Evolutionary conservation across 2,113 vertebrate species (phyloP).

Genomic region (Pipa parva): DNA sequence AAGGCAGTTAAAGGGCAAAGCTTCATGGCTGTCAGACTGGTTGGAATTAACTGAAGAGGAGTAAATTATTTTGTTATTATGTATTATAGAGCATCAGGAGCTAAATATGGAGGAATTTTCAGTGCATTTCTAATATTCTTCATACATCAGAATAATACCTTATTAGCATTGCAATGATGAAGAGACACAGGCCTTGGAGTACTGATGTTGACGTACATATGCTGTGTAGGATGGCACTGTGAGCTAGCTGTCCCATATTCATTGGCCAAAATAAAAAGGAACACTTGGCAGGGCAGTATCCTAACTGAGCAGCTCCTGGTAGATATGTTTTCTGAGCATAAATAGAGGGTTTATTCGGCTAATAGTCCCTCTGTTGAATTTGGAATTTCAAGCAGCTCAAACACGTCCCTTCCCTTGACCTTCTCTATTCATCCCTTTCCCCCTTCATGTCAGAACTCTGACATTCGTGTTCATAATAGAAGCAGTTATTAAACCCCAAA

Average conservation of each 20-base stretch:
- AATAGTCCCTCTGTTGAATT: conserved; percentile 22
- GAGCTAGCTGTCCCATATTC: conserved; percentile 9
- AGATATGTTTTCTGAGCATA: not conserved
- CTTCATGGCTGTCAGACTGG: not conserved
- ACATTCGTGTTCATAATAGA: conserved; percentile 1
- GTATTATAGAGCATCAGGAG: not conserved
- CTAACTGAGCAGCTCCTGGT: conserved; percentile 8
- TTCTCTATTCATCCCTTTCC: conserved; percentile 5
- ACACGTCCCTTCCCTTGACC: conserved; percentile 22
- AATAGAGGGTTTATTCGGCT: conserved; percentile 23
- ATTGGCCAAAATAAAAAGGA: not conserved
- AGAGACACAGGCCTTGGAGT: not conserved
- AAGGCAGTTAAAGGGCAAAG: too few species aligned
- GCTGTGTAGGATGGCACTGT: not conserved
- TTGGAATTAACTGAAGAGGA: not conserved
- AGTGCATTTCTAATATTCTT: conserved; percentile 2
- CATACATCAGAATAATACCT: conserved; percentile 17
- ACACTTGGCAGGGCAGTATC: not conserved
- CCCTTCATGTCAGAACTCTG: not conserved
- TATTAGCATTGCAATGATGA: conserved; percentile 15
- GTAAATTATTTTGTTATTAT: not conserved
- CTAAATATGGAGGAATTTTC: conserved; percentile 5
- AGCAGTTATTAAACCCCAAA: conserved; percentile 19
- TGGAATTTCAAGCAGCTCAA: conserved; percentile 33
- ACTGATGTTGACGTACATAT: not conserved